Conservation (phyloP, 2,113 vertebrate genomes). For the Brachyistius frenatus region DNA sequence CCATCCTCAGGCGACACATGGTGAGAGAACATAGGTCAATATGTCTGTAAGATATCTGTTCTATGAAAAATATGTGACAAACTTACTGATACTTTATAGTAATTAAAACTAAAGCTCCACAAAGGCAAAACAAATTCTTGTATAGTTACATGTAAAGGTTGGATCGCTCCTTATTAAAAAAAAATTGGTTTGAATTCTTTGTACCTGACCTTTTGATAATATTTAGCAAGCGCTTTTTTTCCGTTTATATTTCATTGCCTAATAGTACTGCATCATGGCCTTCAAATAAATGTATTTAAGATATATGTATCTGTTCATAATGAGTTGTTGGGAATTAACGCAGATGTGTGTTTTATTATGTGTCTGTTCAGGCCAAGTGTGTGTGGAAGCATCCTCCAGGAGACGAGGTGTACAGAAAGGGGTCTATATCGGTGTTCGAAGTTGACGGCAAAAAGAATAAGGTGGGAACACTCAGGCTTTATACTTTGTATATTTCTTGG, state of each 20-base stretch:
- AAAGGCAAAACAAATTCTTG: too few relatives aligned
- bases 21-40: constrained; percentile 75
- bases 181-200: too few relatives aligned
- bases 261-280: neutral
- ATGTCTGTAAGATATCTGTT: too few relatives aligned
- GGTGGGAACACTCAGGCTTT: constrained; percentile 73
- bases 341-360: neutral
- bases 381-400: constrained; percentile 99
- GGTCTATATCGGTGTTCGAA: constrained; percentile 97
- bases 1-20: constrained; percentile 97
- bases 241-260: neutral
- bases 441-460: constrained; percentile 99
- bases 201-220: too few relatives aligned
- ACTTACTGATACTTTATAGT: too few relatives aligned
- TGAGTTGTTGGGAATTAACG: neutral
- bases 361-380: constrained; percentile 91
- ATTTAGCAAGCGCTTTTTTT: too few relatives aligned
- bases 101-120: too few relatives aligned
- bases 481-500: too few relatives aligned
- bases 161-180: too few relatives aligned
- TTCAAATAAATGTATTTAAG: neutral
- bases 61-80: too few relatives aligned
- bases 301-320: neutral
- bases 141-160: too few relatives aligned
- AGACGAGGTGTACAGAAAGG: constrained; percentile 97